Evolutionary conservation across 2,888 invertebrate genomes (phyloP), one percentile per base, ranked within the genome.

Genomic region (Tortrix viridana): DNA sequence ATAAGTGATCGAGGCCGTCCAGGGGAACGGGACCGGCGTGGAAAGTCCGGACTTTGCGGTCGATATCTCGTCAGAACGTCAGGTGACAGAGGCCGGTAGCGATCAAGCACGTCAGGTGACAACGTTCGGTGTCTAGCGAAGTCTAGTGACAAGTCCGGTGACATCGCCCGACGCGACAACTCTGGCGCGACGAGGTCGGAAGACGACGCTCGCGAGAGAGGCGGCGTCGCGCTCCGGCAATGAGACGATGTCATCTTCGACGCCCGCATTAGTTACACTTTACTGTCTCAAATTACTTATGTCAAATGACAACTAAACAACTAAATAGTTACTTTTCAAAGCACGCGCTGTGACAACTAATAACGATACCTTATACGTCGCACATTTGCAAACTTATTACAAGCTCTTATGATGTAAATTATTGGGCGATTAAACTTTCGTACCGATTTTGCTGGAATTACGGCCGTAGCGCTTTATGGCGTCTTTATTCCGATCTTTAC

Each of bases 1-100:
- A 97, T 97, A 23, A 97, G 86, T n/a, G 95, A 94, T 69, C 95
- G 92, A n/a, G 95, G 95, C 55, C 94, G 88, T n/a, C 92, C 92
- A 0, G 94, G 93, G 20, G 94, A 93, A 0, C 89, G 79, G 1
- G 90, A 88, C 5, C 92, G 71, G 12, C 89, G 71, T 0, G 85
- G 79, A n/a, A 91, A 80, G 59, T 91, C 91, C 20, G 94, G 93
- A 1, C 93, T 89, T 7, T 92, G 70, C 1, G 89, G 85, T 16
- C 88, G 76, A 62, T 71, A 88, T 53, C 69, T 85, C 41, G 41
- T 41, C 54, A 87, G 67, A 0, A 86, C 76, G 43, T 84, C 90
- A 5, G 94, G 93, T 0, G 93, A 88, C 52, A 92, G 67, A 0
- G 89, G 84, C 0, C 89, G 70, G 60, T 82, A 87, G 65, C 81